Evolutionary conservation across 2,797 vertebrate species (phyloP).

Genomic region (Sorex maritimensis): DNA sequence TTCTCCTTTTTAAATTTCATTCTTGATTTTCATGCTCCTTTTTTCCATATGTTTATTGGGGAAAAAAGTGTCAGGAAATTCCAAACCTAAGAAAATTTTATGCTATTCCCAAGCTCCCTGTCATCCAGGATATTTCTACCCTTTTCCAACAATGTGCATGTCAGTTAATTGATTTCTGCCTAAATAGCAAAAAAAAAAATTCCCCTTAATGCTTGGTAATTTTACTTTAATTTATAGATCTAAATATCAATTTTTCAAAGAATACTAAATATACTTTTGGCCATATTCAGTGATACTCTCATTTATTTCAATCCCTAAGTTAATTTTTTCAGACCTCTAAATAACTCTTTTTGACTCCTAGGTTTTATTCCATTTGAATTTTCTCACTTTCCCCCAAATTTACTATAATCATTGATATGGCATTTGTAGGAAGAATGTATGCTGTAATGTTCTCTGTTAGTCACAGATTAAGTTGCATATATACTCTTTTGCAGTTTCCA

Average conservation of each 20-base stretch:
- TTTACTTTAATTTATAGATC: slow-evolving; percentile 53
- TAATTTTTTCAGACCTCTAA: background rate
- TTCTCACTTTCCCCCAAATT: background rate
- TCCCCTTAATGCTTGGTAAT: slow-evolving; percentile 15
- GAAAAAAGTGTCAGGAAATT: slow-evolving; percentile 48
- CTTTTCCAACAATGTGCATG: slow-evolving; percentile 50
- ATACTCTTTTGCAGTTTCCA: slow-evolving; percentile 4
- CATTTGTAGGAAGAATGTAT: background rate
- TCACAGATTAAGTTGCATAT: slow-evolving; percentile 42
- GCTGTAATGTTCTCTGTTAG: background rate
- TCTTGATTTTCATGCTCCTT: slow-evolving; percentile 28
- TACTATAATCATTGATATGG: background rate
- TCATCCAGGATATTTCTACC: background rate
- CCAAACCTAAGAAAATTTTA: slow-evolving; percentile 28
- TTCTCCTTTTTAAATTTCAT: slow-evolving; percentile 23
- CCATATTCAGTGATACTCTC: background rate
- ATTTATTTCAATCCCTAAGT: slow-evolving; percentile 6
- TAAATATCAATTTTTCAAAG: slow-evolving; percentile 40
- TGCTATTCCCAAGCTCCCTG: slow-evolving; percentile 33
- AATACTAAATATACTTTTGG: slow-evolving; percentile 25
- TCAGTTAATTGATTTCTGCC: slow-evolving; percentile 54
- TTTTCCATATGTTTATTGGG: slow-evolving; percentile 62
- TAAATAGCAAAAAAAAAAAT: slow-evolving; percentile 32
- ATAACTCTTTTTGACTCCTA: background rate
- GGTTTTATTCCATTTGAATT: background rate